Conservation (phyloP, 1,140 invertebrate genomes). For the Drosophila setifemur region DNA sequence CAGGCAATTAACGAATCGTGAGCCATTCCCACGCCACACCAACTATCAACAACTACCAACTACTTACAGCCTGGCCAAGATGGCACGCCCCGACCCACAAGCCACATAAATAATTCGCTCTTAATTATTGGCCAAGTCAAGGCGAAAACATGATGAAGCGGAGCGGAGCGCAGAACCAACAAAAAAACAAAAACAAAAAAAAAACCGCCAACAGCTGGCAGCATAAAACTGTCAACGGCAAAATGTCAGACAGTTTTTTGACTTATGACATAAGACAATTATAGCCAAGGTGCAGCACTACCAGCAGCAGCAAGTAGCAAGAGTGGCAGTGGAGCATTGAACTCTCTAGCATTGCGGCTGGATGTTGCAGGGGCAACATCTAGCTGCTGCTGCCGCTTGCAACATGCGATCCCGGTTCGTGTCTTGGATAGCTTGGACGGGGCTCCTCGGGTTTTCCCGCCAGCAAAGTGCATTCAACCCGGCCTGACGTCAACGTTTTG, state of each 20-base stretch:
- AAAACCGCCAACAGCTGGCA: neutral
- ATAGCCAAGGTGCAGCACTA: slow-evolving; percentile 65
- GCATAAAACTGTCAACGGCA: slow-evolving; percentile 68
- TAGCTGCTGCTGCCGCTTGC: slow-evolving; percentile 22
- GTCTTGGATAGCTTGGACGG: neutral
- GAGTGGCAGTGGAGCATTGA: slow-evolving; percentile 35
- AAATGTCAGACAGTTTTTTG: slow-evolving; percentile 60
- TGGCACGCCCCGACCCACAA: slow-evolving; percentile 27
- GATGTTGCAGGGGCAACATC: slow-evolving; percentile 24
- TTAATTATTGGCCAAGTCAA: slow-evolving; percentile 52
- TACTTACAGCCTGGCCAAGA: slow-evolving; percentile 35
- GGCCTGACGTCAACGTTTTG: slow-evolving; percentile 29
- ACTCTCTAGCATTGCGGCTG: slow-evolving; percentile 21
- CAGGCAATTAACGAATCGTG: slow-evolving; percentile 27
- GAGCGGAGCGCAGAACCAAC: neutral
- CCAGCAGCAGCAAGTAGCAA: neutral
- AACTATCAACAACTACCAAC: too few species aligned
- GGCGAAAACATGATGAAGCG: slow-evolving; percentile 8
- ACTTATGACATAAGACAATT: slow-evolving; percentile 77
- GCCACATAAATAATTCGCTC: slow-evolving; percentile 54
- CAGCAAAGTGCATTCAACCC: slow-evolving; percentile 64
- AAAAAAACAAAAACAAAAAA: neutral
- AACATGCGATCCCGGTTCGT: slow-evolving; percentile 36
- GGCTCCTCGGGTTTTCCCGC: slow-evolving; percentile 26
- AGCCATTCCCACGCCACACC: slow-evolving; percentile 44